phyloP scores from a whole-genome alignment of 2,888 invertebrate species.

The Drosophila meridiana region DNA sequence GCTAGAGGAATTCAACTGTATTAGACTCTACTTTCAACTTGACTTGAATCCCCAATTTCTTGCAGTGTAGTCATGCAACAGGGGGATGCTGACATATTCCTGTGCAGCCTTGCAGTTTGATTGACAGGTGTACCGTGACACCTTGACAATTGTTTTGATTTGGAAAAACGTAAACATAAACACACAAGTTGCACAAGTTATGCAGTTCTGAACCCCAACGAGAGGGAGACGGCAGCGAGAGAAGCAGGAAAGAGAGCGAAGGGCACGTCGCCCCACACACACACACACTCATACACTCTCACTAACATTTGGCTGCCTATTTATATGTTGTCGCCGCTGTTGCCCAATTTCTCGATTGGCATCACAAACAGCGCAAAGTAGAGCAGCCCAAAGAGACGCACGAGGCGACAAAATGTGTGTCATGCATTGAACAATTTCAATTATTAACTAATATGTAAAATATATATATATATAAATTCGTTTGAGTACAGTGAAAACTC shows the following conservation, averaged over 20 bases:
- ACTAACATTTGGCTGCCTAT: conserved; percentile 9
- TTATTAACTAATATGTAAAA: conserved; percentile 9
- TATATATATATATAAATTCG: not conserved
- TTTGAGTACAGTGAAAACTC: conserved; percentile 3
- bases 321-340: conserved; percentile 22
- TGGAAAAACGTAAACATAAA: conserved; percentile 15
- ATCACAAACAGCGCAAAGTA: conserved; percentile 20
- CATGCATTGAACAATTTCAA: conserved; percentile 23
- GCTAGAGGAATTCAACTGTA: too few species aligned
- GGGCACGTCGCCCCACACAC: not conserved
- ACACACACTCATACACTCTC: not conserved
- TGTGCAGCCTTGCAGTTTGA: conserved; percentile 35
- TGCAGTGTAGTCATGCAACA: conserved; percentile 7
- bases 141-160: conserved; percentile 67
- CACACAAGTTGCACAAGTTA: conserved; percentile 8
- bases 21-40: not conserved
- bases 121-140: conserved; percentile 63
- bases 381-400: conserved; percentile 17
- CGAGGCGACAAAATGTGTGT: conserved; percentile 9
- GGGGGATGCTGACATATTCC: conserved; percentile 3
- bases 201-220: conserved; percentile 22
- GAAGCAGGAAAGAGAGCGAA: not conserved
- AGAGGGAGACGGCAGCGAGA: not conserved
- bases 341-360: conserved; percentile 24
- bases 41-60: not conserved